Evolutionary conservation across 2,888 invertebrate genomes (phyloP), one percentile per base, ranked within the genome.

Genomic region (Glomeris marginata): DNA sequence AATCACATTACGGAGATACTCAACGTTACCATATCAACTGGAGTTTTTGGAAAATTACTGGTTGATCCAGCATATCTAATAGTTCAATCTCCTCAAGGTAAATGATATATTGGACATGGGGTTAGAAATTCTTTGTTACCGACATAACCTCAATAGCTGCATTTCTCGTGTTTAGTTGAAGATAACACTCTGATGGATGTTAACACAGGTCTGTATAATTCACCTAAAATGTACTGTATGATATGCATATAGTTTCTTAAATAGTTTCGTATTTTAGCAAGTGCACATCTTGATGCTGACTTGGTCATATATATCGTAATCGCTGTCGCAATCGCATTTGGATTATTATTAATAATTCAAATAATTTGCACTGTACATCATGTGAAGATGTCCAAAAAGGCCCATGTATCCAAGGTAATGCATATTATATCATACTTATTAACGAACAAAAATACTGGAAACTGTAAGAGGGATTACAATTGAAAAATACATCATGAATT

Each of bases 41-140:
- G 87, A 4, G 74, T 73, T 59, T 79, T 87, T 6, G 90, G 88
- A 1, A 79, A 81, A 33, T 66, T 90, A 1, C 78, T 77, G 21
- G 79, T 90, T 1, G 87, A 91, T 66, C 85, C 87, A 0, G 77
- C 79, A 52, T 87, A 80, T 64, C 68, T 87, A 52, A 75, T 41
- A 38, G 16, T 38, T 2, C 40, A 38, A 38, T 16, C 40, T 2
- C 18, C 18, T 18, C 40, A 18, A 38, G 40, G 18, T 42, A 42
- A 42, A 42, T 3, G 13, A 8, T 42, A 6, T 16, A 42, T 42
- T 42, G 5, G 16, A 20, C n/a, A n/a, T 20, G 13, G 16, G 15
- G 3, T n/a, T 20, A 20, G 4, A 5, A 42, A 4, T 42, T 5
- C 13, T 42, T 16, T 16, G 18, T 18, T 42, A 3, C 43, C 20